Percentiles rank a stretch among this genome's conserved stretches.
These are phyloP conservation scores for Rhinoderma darwinii DNA, from an alignment of 2,113 vertebrate genomes.

Conservation along the genomic window DNA sequence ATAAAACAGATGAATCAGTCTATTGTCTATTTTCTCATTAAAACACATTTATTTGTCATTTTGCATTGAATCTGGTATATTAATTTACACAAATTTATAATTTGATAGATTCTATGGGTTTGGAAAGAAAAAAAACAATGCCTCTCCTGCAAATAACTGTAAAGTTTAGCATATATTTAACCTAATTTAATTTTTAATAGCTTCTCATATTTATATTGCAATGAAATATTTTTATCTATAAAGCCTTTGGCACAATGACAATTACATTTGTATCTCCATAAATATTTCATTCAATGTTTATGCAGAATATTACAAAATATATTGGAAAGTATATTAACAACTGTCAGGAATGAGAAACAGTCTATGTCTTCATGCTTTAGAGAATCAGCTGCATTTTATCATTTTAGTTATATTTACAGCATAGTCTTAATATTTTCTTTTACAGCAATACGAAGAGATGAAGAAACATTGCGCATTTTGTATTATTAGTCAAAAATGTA, in stretches of 20 bases:
- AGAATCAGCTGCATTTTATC: constrained; percentile 39
- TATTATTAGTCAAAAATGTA: neutral
- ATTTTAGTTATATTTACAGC: neutral
- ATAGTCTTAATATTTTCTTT: neutral
- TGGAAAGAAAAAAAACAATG: constrained; percentile 55
- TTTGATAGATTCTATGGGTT: constrained; percentile 19
- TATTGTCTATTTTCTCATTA: neutral
- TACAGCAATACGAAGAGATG: neutral
- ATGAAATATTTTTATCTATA: constrained; percentile 62
- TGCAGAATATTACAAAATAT: constrained; percentile 66
- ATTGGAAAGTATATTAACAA: constrained; percentile 58
- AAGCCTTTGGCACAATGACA: constrained; percentile 61
- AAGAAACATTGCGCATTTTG: neutral
- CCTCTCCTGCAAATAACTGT: constrained; percentile 56
- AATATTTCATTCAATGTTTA: constrained; percentile 71
- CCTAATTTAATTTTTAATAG: constrained; percentile 56
- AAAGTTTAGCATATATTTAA: constrained; percentile 30
- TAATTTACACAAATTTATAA: constrained; percentile 60
- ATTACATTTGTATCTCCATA: constrained; percentile 64
- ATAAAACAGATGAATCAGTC: neutral
- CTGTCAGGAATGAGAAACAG: constrained; percentile 57
- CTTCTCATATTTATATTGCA: constrained; percentile 63
- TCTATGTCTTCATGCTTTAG: constrained; percentile 21
- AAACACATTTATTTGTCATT: constrained; percentile 24
- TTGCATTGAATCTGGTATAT: constrained; percentile 54